Evolutionary conservation across 2,888 invertebrate species (phyloP).

Genomic region (Tridacna gigas): DNA sequence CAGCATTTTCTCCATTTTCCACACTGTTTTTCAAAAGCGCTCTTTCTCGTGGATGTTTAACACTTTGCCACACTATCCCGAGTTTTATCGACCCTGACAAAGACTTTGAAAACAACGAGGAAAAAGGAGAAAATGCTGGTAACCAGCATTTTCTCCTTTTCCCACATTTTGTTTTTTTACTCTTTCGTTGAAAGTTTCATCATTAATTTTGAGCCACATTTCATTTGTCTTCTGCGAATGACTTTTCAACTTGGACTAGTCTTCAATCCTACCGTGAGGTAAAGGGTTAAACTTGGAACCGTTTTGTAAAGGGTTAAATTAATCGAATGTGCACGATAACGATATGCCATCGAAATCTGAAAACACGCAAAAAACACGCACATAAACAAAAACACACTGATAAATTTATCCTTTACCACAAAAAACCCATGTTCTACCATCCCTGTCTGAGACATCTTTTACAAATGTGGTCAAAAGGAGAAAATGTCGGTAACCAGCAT

Average conservation of each 20-base stretch:
- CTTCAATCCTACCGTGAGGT: neutral
- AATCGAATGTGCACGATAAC: too few species aligned
- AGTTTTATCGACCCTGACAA: neutral
- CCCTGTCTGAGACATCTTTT: too few species aligned
- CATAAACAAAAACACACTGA: too few species aligned
- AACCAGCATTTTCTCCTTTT: neutral
- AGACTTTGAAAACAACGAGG: neutral
- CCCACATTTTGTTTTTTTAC: neutral
- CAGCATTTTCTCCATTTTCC: slow-evolving; percentile 3
- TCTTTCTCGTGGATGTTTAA: neutral
- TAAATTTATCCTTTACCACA: too few species aligned
- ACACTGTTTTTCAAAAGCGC: neutral
- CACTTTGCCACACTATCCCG: neutral
- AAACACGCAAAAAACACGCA: too few species aligned
- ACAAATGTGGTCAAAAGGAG: too few species aligned
- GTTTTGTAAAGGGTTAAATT: too few species aligned
- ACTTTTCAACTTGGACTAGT: neutral
- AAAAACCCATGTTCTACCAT: too few species aligned
- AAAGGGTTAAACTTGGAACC: neutral
- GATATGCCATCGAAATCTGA: too few species aligned
- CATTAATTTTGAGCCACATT: neutral
- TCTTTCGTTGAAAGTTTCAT: neutral
- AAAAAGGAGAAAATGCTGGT: neutral
- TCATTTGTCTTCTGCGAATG: neutral
- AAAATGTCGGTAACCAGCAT: too few species aligned